Conservation (phyloP, 2,888 invertebrate species). For the Cataglyphis altisquamis region DNA sequence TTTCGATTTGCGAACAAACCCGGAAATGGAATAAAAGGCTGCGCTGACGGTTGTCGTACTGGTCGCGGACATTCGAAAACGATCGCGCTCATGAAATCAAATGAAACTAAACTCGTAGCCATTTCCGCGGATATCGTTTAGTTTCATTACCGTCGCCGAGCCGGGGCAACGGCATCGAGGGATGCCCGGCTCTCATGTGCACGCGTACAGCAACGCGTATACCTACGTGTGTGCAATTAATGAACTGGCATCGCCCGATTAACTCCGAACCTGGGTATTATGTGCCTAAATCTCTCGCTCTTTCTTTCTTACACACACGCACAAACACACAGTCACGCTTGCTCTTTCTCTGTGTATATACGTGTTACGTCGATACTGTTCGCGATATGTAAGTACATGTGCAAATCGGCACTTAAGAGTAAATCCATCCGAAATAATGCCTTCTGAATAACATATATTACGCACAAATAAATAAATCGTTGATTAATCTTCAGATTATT, state of each 20-base stretch:
- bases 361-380: constrained; percentile 36
- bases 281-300: constrained; percentile 70
- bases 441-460: background rate
- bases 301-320: background rate
- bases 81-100: constrained; percentile 80
- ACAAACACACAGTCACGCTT: background rate
- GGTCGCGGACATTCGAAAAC: constrained; percentile 55
- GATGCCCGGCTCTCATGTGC: constrained; percentile 30
- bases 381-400: constrained; percentile 4
- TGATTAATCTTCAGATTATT: background rate
- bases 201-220: constrained; percentile 43
- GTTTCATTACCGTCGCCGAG: constrained; percentile 79
- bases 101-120: constrained; percentile 81
- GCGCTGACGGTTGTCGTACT: constrained; percentile 10
- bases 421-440: background rate
- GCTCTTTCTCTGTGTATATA: constrained; percentile 30
- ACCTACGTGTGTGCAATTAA: constrained; percentile 80
- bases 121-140: constrained; percentile 79
- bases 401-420: constrained; percentile 31
- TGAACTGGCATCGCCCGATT: constrained; percentile 84
- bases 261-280: constrained; percentile 81
- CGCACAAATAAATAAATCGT: background rate
- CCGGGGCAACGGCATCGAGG: constrained; percentile 51
- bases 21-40: constrained; percentile 35
- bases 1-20: constrained; percentile 13